A percentile compares a stretch with the other conserved stretches of the same genome.
Evolutionary conservation across 2,113 vertebrate genomes (phyloP).

Genomic region (Dinomys branickii): DNA sequence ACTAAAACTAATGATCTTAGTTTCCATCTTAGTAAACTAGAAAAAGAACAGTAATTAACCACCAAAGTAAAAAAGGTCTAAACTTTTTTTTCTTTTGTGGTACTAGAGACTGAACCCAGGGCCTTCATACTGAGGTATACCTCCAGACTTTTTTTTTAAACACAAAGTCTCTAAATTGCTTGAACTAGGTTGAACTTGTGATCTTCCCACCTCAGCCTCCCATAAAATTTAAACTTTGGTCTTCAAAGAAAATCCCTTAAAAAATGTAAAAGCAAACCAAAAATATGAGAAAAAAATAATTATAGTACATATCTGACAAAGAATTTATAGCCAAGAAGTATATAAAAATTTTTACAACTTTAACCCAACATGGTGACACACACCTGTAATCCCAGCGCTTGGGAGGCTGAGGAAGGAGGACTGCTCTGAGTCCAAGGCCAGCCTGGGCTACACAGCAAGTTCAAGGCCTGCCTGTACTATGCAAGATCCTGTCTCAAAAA

Average conservation of each 20-base stretch:
- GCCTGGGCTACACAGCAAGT: too few species aligned
- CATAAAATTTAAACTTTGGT: not conserved
- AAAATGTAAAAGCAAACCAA: not conserved
- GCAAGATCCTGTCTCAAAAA: not conserved
- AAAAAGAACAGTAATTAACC: not conserved
- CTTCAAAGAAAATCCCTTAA: not conserved
- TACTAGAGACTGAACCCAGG: not conserved
- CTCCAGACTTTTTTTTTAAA: not conserved
- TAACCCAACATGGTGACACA: not conserved
- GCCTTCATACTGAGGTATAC: not conserved
- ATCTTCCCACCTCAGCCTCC: not conserved
- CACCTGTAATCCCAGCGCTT: not conserved
- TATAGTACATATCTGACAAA: not conserved
- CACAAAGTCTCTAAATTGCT: not conserved
- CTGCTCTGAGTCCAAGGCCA: too few species aligned
- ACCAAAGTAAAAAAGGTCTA: not conserved
- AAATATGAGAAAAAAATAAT: not conserved
- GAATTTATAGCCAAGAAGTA: not conserved
- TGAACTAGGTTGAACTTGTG: not conserved
- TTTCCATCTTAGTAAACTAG: not conserved
- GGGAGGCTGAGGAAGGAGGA: not conserved
- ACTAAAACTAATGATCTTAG: not conserved
- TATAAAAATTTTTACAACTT: not conserved
- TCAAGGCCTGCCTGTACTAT: not conserved
- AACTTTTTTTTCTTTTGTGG: not conserved